Conservation (phyloP, 2,888 invertebrate genomes). For the Yponomeuta malinellus region DNA sequence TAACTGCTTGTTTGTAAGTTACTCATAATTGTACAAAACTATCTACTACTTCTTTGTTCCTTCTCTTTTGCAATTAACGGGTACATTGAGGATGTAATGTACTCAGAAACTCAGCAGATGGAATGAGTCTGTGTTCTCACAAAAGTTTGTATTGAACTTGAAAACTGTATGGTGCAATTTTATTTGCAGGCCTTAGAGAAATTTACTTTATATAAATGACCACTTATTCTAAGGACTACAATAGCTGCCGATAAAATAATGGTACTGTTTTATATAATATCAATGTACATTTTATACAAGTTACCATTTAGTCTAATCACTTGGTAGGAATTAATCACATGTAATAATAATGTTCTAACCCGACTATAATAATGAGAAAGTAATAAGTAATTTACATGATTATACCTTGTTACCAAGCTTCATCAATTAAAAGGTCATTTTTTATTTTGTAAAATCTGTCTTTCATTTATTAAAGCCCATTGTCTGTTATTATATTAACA, state of each 20-base stretch:
- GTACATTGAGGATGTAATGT: no score
- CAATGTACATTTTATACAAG: slow-evolving; percentile 73
- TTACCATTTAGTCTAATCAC: slow-evolving; percentile 71
- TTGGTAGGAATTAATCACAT: slow-evolving; percentile 63
- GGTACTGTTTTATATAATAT: slow-evolving; percentile 68
- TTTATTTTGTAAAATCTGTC: slow-evolving; percentile 60
- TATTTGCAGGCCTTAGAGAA: slow-evolving; percentile 61
- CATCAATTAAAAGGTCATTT: slow-evolving; percentile 73
- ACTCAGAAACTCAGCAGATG: slow-evolving; percentile 28
- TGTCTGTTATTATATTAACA: background rate
- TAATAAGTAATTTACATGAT: slow-evolving; percentile 52
- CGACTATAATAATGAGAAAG: slow-evolving; percentile 52
- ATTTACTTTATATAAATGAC: slow-evolving; percentile 56
- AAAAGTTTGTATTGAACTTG: background rate
- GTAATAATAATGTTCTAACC: slow-evolving; percentile 64
- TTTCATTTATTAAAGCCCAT: background rate
- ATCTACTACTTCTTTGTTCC: background rate
- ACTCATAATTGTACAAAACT: background rate
- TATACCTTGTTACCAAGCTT: slow-evolving; percentile 75
- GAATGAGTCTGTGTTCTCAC: slow-evolving; percentile 14
- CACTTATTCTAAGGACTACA: slow-evolving; percentile 57
- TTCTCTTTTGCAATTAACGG: background rate
- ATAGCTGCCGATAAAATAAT: slow-evolving; percentile 44
- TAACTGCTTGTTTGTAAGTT: background rate
- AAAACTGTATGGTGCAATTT: slow-evolving; percentile 18